These are phyloP conservation scores for Heliconius hewitsoni DNA, from an alignment of 1,140 invertebrate genomes.

Conservation along the genomic window DNA sequence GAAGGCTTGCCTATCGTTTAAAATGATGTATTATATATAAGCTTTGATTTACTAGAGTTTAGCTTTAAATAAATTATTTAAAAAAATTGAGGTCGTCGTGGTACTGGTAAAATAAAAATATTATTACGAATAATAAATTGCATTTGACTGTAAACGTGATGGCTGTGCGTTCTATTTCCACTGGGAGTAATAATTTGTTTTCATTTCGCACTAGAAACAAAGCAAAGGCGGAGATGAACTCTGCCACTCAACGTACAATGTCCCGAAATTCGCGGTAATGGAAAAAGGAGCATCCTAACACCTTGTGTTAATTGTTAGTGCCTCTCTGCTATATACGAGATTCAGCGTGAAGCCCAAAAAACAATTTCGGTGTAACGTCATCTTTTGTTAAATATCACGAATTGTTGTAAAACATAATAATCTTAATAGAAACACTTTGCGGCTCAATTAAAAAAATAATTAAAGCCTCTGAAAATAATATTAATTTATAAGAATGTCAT, in stretches of 20 bases:
- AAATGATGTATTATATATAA: neutral
- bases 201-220: neutral
- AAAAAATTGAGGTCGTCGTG: neutral
- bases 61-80: neutral
- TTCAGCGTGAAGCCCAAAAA: neutral
- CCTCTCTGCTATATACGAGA: neutral
- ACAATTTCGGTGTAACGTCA: no score
- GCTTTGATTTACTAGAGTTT: neutral
- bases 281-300: neutral
- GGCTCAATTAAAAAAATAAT: neutral
- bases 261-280: neutral
- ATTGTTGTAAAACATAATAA: neutral
- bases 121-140: neutral
- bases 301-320: no score
- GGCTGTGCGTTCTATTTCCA: neutral
- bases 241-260: neutral
- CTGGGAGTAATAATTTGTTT: neutral
- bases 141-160: neutral
- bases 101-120: no score
- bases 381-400: no score
- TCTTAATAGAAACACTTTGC: no score
- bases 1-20: neutral
- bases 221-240: neutral
- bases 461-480: neutral
- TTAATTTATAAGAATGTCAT: neutral